phyloP scores from a whole-genome alignment of 1,140 invertebrate species.

The Copidosoma floridanum region DNA sequence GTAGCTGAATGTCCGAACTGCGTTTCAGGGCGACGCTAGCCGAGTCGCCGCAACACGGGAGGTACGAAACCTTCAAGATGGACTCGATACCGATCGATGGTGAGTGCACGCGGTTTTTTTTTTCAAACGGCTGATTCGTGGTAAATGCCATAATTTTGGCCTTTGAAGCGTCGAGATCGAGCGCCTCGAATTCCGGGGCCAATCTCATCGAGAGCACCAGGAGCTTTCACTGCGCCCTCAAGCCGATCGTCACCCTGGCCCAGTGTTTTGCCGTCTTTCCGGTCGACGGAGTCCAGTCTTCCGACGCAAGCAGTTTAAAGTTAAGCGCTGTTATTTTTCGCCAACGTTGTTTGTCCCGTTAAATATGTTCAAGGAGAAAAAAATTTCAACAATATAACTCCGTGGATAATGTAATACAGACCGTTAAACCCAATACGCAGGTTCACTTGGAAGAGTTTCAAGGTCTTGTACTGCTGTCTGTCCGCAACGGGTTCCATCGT shows the following conservation, averaged over 20 bases:
- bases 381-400: constrained; percentile 3
- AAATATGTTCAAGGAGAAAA: neutral
- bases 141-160: no score
- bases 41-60: neutral
- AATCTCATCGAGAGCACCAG: constrained; percentile 28
- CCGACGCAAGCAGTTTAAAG: constrained; percentile 49
- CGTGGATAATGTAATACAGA: no score
- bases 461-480: constrained; percentile 46
- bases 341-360: neutral
- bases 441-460: constrained; percentile 51
- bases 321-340: constrained; percentile 27
- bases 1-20: neutral
- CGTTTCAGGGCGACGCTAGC: neutral
- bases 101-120: constrained; percentile 6
- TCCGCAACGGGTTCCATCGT: constrained; percentile 34
- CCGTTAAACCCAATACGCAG: no score
- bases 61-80: constrained; percentile 24
- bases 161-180: constrained; percentile 5
- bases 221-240: constrained; percentile 49
- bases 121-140: no score
- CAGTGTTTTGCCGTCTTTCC: constrained; percentile 56
- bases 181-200: constrained; percentile 5
- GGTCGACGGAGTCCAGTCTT: constrained; percentile 46
- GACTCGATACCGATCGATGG: constrained; percentile 29
- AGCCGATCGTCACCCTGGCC: constrained; percentile 52